A percentile compares a stretch with the other conserved stretches of the same genome.
Evolutionary conservation across 2,797 vertebrate species (phyloP).

Genomic region (Prionace glauca): DNA sequence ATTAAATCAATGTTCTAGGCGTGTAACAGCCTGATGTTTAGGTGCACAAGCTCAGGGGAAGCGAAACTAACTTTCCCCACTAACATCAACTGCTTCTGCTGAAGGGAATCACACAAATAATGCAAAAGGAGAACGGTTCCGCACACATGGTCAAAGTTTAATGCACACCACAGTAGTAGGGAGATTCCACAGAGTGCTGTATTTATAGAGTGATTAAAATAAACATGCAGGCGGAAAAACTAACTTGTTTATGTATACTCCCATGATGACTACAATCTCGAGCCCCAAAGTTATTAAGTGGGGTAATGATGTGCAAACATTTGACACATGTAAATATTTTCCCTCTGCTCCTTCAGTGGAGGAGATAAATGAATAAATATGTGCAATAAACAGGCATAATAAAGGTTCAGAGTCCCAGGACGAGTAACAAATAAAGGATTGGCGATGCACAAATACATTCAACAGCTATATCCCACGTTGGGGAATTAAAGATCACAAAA

Average conservation of each 20-base stretch:
- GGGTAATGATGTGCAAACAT: not conserved
- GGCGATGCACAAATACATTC: not conserved
- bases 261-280: not conserved
- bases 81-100: not conserved
- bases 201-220: not conserved
- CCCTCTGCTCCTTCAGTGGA: not conserved
- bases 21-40: not conserved
- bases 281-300: not conserved
- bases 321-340: not conserved
- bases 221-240: not conserved
- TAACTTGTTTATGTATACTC: not conserved
- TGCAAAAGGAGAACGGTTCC: not conserved
- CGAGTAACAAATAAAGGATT: not conserved
- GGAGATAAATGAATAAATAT: not conserved
- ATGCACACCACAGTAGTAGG: not conserved
- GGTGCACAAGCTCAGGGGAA: not conserved
- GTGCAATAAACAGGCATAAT: not conserved
- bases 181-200: not conserved
- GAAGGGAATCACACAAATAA: not conserved
- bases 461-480: not conserved
- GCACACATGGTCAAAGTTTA: not conserved
- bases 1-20: not conserved
- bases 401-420: not conserved
- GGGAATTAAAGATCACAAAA: conserved; percentile 7
- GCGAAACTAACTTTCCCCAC: not conserved